Conservation (phyloP, 2,113 vertebrate genomes). For the Channa maculata region DNA sequence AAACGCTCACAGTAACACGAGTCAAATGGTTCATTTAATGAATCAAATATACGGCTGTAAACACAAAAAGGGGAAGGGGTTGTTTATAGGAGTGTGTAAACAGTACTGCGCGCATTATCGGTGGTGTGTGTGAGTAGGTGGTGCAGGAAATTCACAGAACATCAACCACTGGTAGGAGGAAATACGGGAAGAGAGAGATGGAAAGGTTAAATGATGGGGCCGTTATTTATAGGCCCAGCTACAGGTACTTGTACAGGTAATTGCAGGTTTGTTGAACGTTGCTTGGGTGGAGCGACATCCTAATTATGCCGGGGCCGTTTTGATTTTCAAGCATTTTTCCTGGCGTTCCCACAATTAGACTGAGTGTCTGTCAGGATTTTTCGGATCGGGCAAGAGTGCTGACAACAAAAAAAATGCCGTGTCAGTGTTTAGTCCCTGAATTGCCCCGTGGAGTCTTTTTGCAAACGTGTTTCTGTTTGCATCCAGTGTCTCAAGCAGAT, state of each 20-base stretch:
- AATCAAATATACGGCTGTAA: slow-evolving; percentile 46
- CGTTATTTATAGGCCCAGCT: slow-evolving; percentile 37
- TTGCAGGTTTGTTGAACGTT: background rate
- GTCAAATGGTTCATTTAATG: slow-evolving; percentile 20
- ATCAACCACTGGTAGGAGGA: slow-evolving; percentile 33
- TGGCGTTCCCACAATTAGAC: background rate
- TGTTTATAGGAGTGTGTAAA: slow-evolving; percentile 18
- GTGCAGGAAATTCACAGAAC: slow-evolving; percentile 49
- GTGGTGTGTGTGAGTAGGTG: slow-evolving; percentile 33
- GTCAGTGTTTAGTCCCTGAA: too few relatives aligned
- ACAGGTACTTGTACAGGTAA: slow-evolving; percentile 14
- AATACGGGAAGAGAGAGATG: background rate
- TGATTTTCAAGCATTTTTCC: slow-evolving; percentile 14
- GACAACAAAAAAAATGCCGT: background rate
- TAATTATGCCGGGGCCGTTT: slow-evolving; percentile 18
- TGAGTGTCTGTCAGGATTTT: slow-evolving; percentile 3
- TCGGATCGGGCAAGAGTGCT: background rate
- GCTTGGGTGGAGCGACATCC: background rate
- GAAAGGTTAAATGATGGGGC: background rate
- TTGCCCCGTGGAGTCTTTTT: background rate
- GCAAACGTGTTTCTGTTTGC: background rate
- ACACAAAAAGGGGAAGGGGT: slow-evolving; percentile 27
- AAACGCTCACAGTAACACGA: slow-evolving; percentile 8
- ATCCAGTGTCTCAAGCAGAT: too few relatives aligned
- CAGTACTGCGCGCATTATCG: slow-evolving; percentile 22